phyloP scores from a whole-genome alignment of 2,888 invertebrate genomes.

The Ecliptopera silaceata region DNA sequence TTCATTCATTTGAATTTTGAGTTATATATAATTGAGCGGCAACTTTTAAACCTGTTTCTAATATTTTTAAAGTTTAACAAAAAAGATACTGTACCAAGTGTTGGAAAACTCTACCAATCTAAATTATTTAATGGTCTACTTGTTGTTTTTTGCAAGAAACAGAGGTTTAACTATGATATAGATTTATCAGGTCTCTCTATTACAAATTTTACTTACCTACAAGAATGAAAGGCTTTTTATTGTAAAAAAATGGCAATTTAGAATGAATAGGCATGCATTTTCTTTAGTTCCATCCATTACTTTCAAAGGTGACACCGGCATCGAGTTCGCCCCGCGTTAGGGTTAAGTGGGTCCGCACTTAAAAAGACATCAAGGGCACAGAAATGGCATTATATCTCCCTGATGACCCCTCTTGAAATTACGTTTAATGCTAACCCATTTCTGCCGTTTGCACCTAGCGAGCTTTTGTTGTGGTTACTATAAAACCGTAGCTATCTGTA shows the following conservation, averaged over 20 bases:
- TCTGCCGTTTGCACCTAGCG: conserved; percentile 41
- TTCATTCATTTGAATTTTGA: conserved; percentile 2
- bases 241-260: conserved; percentile 31
- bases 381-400: conserved; percentile 80
- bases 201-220: too few species aligned
- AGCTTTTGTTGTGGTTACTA: background rate
- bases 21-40: too few species aligned
- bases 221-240: too few species aligned
- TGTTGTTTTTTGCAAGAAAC: too few species aligned
- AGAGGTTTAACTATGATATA: too few species aligned
- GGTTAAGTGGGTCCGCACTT: conserved; percentile 80
- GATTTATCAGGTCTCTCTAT: too few species aligned
- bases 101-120: too few species aligned
- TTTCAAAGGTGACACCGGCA: conserved; percentile 57
- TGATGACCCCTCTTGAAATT: conserved; percentile 77
- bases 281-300: conserved; percentile 47
- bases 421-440: conserved; percentile 68
- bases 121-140: too few species aligned
- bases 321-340: conserved; percentile 61
- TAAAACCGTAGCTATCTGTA: background rate
- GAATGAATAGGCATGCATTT: conserved; percentile 36
- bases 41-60: too few species aligned
- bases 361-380: conserved; percentile 81
- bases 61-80: too few species aligned
- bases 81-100: too few species aligned